These are phyloP conservation scores for Typhlichthys subterraneus DNA, from an alignment of 2,797 vertebrate genomes.

Conservation along the genomic window DNA sequence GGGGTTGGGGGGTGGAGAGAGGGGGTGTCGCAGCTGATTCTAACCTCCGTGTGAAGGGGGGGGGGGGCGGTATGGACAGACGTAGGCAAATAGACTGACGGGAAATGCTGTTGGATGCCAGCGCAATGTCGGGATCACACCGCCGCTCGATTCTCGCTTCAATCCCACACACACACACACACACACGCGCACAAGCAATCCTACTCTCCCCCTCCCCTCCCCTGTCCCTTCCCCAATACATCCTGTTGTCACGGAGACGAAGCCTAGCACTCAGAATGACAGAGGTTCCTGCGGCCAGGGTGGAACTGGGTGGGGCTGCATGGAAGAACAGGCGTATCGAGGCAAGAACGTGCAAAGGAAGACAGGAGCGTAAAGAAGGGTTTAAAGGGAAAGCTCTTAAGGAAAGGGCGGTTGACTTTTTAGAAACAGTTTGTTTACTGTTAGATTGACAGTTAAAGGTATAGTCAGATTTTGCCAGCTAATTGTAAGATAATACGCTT, in stretches of 20 bases:
- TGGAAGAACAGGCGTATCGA: slow-evolving; percentile 30
- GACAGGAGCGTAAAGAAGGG: background rate
- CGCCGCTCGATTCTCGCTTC: background rate
- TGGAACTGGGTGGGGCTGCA: slow-evolving; percentile 39
- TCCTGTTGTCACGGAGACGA: slow-evolving; percentile 62
- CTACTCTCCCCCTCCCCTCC: slow-evolving; percentile 54
- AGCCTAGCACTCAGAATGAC: slow-evolving; percentile 64
- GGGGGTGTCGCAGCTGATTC: slow-evolving; percentile 32
- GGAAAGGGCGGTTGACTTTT: background rate
- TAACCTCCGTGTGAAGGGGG: slow-evolving; percentile 72
- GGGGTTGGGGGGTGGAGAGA: too few relatives aligned
- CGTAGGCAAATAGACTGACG: slow-evolving; percentile 28
- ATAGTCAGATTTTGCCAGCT: too few relatives aligned
- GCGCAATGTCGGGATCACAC: slow-evolving; percentile 63
- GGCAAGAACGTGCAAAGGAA: slow-evolving; percentile 16
- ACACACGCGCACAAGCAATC: slow-evolving; percentile 59
- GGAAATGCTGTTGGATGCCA: slow-evolving; percentile 54
- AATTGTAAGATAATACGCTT: too few relatives aligned
- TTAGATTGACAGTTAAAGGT: too few relatives aligned
- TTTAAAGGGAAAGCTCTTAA: slow-evolving; percentile 1
- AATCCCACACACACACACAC: slow-evolving; percentile 44
- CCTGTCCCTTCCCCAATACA: slow-evolving; percentile 49
- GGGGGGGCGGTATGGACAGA: slow-evolving; percentile 54
- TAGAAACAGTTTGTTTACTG: too few relatives aligned
- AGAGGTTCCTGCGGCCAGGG: slow-evolving; percentile 41